Evolutionary conservation across 2,797 vertebrate genomes (phyloP).

Genomic region (Phoebastria nigripes): DNA sequence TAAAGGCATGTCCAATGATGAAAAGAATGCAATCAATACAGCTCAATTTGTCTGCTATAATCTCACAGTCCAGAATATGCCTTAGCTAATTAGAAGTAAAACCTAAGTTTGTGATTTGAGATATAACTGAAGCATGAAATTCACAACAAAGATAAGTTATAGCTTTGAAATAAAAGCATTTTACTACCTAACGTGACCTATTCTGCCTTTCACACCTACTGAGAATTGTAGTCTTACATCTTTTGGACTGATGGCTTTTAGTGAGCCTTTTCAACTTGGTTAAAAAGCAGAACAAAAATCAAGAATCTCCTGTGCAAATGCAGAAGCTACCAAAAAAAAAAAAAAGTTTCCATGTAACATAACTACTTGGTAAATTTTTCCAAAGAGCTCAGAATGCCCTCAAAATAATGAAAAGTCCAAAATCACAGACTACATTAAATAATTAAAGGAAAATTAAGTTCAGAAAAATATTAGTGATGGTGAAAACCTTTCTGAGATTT

Average conservation of each 20-base stretch:
- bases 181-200: constrained; percentile 29
- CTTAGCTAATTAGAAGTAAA: constrained; percentile 68
- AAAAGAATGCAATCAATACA: constrained; percentile 58
- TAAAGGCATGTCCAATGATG: constrained; percentile 36
- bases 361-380: neutral
- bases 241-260: constrained; percentile 24
- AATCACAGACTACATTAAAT: neutral
- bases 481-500: neutral
- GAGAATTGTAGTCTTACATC: constrained; percentile 26
- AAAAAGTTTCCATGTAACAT: neutral
- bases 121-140: constrained; percentile 49
- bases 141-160: constrained; percentile 31
- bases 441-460: neutral
- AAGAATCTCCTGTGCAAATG: neutral
- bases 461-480: neutral
- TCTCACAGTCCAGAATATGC: constrained; percentile 37
- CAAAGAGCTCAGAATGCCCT: neutral
- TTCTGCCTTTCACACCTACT: constrained; percentile 22
- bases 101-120: constrained; percentile 51
- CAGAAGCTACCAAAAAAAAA: neutral
- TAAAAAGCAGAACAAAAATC: constrained; percentile 54
- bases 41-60: constrained; percentile 53
- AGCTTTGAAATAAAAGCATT: constrained; percentile 50
- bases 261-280: constrained; percentile 32
- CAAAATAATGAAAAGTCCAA: neutral